Conservation (phyloP, 2,113 vertebrate genomes). For the Etia nguti region DNA sequence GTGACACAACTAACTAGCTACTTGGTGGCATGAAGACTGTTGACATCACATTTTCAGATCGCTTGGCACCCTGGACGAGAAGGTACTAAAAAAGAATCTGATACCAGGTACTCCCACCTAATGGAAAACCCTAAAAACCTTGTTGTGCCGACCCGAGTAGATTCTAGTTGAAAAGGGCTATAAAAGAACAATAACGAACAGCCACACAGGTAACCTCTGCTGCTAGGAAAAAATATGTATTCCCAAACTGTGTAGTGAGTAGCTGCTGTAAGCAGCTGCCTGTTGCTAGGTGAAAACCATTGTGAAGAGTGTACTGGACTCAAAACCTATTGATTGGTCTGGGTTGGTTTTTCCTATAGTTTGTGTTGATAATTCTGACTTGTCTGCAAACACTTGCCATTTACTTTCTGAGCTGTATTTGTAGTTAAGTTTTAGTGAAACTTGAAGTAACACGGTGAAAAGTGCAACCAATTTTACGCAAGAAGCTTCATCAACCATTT, state of each 20-base stretch:
- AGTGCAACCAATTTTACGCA: neutral
- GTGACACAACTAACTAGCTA: too few species aligned
- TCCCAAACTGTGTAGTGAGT: neutral
- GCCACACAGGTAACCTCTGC: too few species aligned
- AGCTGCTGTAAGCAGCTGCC: neutral
- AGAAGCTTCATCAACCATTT: neutral
- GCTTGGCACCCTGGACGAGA: too few species aligned
- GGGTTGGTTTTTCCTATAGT: neutral
- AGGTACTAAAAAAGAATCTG: too few species aligned
- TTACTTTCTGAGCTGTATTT: neutral
- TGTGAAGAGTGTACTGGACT: neutral
- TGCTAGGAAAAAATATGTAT: neutral
- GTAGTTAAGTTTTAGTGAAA: neutral
- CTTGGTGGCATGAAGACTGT: too few species aligned
- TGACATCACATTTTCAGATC: too few species aligned
- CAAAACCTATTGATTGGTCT: neutral
- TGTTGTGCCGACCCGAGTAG: too few species aligned
- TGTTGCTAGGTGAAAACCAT: neutral
- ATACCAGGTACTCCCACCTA: too few species aligned
- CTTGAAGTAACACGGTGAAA: neutral
- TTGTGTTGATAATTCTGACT: neutral
- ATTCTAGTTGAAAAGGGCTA: too few species aligned
- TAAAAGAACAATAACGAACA: neutral
- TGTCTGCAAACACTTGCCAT: neutral
- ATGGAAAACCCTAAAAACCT: too few species aligned